Conservation (phyloP, 2,113 vertebrate genomes). For the Piprites chloris region DNA sequence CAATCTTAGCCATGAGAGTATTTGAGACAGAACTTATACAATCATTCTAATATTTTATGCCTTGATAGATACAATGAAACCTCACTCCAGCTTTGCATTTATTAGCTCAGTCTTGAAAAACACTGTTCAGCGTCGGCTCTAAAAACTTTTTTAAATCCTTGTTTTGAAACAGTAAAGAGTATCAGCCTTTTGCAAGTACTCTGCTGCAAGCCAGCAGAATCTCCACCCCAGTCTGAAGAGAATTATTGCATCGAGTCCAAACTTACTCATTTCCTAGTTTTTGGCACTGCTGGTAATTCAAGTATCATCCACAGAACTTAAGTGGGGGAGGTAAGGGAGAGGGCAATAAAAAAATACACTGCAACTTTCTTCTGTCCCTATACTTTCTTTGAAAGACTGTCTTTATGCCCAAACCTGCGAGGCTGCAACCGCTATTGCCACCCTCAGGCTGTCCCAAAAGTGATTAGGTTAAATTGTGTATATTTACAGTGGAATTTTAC, state of each 20-base stretch:
- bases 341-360: background rate
- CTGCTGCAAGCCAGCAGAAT: background rate
- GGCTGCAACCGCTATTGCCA: background rate
- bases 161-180: background rate
- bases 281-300: background rate
- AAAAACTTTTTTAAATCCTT: background rate
- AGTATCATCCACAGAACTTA: background rate
- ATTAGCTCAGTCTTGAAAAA: background rate
- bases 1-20: background rate
- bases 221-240: background rate
- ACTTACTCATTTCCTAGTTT: constrained; percentile 29
- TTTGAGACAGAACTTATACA: background rate
- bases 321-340: background rate
- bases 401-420: background rate
- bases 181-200: background rate
- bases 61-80: background rate
- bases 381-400: background rate
- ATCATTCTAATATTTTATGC: background rate
- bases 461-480: background rate
- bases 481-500: background rate
- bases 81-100: background rate
- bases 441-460: background rate
- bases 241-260: background rate
- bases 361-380: background rate
- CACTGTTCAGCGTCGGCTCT: background rate